These are phyloP conservation scores for Ciconia nigra DNA, from an alignment of 2,797 vertebrate genomes.

Conservation along the genomic window DNA sequence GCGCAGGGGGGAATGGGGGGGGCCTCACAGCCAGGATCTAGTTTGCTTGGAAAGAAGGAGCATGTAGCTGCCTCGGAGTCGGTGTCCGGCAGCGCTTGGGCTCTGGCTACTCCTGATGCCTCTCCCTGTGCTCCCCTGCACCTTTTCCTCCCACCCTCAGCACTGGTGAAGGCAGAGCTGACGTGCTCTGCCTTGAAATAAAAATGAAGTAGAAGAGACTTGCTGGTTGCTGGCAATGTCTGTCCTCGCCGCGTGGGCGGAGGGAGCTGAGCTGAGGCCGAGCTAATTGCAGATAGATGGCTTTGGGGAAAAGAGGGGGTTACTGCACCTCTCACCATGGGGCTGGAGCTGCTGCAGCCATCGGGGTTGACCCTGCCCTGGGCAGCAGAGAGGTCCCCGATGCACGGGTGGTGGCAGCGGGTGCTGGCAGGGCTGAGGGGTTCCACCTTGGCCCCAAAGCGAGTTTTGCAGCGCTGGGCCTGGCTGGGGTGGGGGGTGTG, in stretches of 20 bases:
- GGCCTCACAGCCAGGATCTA: not conserved
- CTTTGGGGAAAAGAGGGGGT: not conserved
- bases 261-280: not conserved
- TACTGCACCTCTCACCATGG: accelerated
- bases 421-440: not conserved
- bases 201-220: constrained; percentile 27
- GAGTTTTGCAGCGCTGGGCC: not conserved
- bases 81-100: not conserved
- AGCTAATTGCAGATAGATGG: accelerated
- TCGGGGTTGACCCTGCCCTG: not conserved
- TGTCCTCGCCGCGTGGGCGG: not conserved
- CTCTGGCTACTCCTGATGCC: not conserved
- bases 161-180: constrained; percentile 31
- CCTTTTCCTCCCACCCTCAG: not conserved
- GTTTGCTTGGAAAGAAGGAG: not conserved
- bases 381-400: not conserved
- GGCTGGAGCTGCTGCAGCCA: not conserved
- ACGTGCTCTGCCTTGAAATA: constrained; percentile 63
- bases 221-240: not conserved
- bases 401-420: not conserved
- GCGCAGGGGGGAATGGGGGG: not conserved
- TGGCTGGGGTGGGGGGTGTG: not conserved
- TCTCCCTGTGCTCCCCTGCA: not conserved
- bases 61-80: accelerated
- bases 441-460: accelerated